Evolutionary conservation across 2,797 vertebrate genomes (phyloP).

Genomic region (Coccyzus lansbergi): DNA sequence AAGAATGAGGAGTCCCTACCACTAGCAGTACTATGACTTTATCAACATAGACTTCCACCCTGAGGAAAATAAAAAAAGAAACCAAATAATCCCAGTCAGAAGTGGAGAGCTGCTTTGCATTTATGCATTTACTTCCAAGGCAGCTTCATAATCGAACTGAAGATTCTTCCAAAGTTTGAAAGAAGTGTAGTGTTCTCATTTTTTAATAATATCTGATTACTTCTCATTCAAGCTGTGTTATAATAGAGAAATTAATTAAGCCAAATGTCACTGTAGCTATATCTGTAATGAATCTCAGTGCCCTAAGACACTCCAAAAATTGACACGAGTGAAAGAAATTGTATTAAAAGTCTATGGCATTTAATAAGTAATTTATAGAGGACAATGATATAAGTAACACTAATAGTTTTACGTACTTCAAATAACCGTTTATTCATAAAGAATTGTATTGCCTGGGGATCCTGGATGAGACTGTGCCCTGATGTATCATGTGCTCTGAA

Average conservation of each 20-base stretch:
- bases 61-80: background rate
- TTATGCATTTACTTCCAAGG: background rate
- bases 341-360: slow-evolving; percentile 29
- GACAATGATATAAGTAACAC: background rate
- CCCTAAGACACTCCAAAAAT: slow-evolving; percentile 15
- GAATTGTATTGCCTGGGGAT: background rate
- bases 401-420: background rate
- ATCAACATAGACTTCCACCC: background rate
- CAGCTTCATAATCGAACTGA: background rate
- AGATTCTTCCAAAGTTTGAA: background rate
- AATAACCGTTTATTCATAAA: background rate
- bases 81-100: fast-evolving
- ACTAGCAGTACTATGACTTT: background rate
- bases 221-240: slow-evolving; percentile 40
- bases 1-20: background rate
- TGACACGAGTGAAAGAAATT: background rate
- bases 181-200: background rate
- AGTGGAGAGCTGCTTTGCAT: background rate
- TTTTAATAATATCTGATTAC: background rate
- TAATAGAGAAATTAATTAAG: slow-evolving; percentile 59
- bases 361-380: slow-evolving; percentile 7
- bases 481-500: background rate
- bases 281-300: slow-evolving; percentile 38
- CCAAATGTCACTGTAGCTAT: slow-evolving; percentile 16
- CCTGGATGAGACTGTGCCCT: background rate